Evolutionary conservation across 1,140 invertebrate species (phyloP).

Genomic region (Odontomachus brunneus): DNA sequence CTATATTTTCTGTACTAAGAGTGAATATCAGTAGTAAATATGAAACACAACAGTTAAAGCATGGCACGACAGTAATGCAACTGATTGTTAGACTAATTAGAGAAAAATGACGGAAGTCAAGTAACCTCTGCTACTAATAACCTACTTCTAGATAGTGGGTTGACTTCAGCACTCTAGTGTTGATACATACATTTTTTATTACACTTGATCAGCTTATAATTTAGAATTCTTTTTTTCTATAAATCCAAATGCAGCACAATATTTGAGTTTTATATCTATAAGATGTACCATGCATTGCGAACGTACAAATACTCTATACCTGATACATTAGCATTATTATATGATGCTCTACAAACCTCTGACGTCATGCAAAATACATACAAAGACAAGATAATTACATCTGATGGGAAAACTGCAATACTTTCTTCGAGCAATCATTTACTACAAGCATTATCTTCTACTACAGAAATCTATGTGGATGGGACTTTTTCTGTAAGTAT

Average conservation of each 20-base stretch:
- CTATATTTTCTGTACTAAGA: no score
- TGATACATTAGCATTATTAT: constrained; percentile 15
- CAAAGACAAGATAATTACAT: constrained; percentile 2
- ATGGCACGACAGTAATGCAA: no score
- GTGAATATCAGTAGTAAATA: no score
- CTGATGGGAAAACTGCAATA: constrained; percentile 21
- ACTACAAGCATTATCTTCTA: background rate
- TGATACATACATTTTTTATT: background rate
- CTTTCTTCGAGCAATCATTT: constrained; percentile 8
- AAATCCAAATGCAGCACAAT: constrained; percentile 29
- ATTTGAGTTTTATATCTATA: constrained; percentile 12
- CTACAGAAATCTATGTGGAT: constrained; percentile 27
- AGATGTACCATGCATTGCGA: constrained; percentile 23
- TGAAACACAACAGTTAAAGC: no score
- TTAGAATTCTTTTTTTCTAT: background rate
- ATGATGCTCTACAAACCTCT: background rate
- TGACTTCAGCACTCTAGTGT: no score
- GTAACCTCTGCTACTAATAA: no score
- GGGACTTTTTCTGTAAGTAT: constrained; percentile 37
- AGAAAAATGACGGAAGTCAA: no score
- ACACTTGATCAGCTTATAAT: background rate
- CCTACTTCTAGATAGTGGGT: no score
- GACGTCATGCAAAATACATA: background rate
- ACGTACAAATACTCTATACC: background rate
- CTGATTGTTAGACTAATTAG: no score